Conservation (phyloP, 2,888 invertebrate genomes). For the Carpatolechia fugitivella region DNA sequence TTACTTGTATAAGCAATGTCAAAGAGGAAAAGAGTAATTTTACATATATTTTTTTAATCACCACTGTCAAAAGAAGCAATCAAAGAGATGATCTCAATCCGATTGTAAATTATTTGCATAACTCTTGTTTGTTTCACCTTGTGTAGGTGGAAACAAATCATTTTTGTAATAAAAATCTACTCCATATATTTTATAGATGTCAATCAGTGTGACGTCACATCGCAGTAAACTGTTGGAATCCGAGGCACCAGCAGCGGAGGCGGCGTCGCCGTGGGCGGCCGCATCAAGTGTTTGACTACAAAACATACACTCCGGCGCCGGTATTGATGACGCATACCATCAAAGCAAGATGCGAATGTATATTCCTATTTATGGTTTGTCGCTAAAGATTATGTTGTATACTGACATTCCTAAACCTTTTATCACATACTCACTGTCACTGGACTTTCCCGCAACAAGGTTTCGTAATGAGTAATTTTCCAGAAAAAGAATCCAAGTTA, state of each 20-base stretch:
- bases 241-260: slow-evolving; percentile 45
- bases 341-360: slow-evolving; percentile 30
- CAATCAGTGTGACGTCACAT: slow-evolving; percentile 37
- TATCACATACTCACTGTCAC: slow-evolving; percentile 9
- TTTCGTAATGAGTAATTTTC: slow-evolving; percentile 31
- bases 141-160: slow-evolving; percentile 3
- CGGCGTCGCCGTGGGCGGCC: slow-evolving; percentile 46
- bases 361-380: slow-evolving; percentile 62
- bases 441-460: slow-evolving; percentile 4
- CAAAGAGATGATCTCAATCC: neutral
- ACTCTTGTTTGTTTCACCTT: neutral
- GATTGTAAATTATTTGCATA: neutral
- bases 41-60: no score
- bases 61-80: no score
- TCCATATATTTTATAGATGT: slow-evolving; percentile 27
- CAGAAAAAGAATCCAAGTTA: slow-evolving; percentile 15
- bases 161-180: slow-evolving; percentile 12
- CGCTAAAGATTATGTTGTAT: neutral
- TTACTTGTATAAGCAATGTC: no score
- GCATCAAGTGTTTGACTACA: slow-evolving; percentile 51
- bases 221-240: slow-evolving; percentile 25
- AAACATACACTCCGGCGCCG: slow-evolving; percentile 30
- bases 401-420: slow-evolving; percentile 6
- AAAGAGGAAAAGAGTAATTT: no score
- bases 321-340: slow-evolving; percentile 57